Evolutionary conservation across 1,140 invertebrate species (phyloP), one percentile per base, ranked within the genome.

Genomic region (Aphelenchoides avenae): DNA sequence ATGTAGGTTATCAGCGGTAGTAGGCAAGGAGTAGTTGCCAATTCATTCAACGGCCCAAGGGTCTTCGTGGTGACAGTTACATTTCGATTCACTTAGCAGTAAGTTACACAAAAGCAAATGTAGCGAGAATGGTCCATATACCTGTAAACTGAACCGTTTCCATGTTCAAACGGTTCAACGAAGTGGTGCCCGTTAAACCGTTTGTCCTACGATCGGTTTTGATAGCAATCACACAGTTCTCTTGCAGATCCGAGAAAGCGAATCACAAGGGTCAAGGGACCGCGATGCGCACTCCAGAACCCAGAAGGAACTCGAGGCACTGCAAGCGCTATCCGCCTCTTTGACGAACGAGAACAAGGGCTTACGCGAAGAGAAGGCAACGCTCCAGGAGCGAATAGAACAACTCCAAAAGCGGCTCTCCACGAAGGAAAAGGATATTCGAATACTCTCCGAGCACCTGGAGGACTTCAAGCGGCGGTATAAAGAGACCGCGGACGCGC

Each of bases 311-410:
- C 29, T 61, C 26, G 64, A 68, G 30, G 47, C 62, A 6, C 22
- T 64, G n/a, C 56, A 68, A 27, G 49, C 61, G 5, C 31, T 64
- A 22, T 64, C 61, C 13, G 18, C 55, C 15, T 69, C 64, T 18
- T 26, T 64, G 18, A 49, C 64, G 29, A 64, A 62, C 37, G 61
- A 64, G 34, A 64, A 64, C 27, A 47, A 57, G 41, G 64, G 64
- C 6, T 44, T 64, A 6, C 47, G 61, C 13, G 61, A 64, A 37
- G 61, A 64, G 36, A 44, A 34, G 13, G 22, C 33, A 7, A 64
- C 59, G 27, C 29, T 68, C 9, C 47, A 60, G n/a, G 61, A 64
- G 42, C 18, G 39, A 42, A 24, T 60, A 5, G 41, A 43, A 5
- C 37, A 37, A 15, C 49, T 64, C 24, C 30, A 61, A 43, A 66